A percentile compares a stretch with the other conserved stretches of the same genome.
phyloP scores from a whole-genome alignment of 1,140 invertebrate genomes.

The Cydia strobilella region DNA sequence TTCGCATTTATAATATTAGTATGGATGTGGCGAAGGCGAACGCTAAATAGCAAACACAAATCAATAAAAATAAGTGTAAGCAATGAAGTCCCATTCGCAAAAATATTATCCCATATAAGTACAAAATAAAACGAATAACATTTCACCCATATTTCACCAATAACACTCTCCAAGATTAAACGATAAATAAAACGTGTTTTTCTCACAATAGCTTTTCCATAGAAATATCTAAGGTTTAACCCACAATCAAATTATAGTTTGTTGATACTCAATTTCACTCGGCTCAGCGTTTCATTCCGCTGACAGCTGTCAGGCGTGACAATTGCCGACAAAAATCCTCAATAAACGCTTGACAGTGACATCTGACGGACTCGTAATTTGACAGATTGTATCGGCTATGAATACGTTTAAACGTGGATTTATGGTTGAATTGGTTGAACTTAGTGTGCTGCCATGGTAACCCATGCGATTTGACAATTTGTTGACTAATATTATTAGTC shows the following conservation, averaged over 20 bases:
- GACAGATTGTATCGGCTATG: neutral
- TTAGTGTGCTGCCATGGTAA: too few relatives aligned
- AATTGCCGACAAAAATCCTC: slow-evolving; percentile 11
- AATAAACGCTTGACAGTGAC: slow-evolving; percentile 24
- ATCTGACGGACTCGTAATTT: slow-evolving; percentile 14
- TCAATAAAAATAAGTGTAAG: too few relatives aligned
- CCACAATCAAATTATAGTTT: slow-evolving; percentile 13
- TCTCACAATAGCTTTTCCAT: neutral
- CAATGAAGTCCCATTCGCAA: too few relatives aligned
- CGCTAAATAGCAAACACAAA: too few relatives aligned
- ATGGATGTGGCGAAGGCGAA: too few relatives aligned
- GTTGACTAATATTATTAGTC: too few relatives aligned
- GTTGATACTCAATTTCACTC: slow-evolving; percentile 5
- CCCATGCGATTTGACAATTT: too few relatives aligned
- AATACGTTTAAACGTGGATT: neutral
- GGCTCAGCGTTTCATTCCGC: neutral
- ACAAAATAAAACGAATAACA: neutral
- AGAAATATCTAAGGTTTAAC: neutral
- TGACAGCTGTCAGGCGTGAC: slow-evolving; percentile 3
- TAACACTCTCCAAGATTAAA: neutral
- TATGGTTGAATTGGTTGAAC: too few relatives aligned
- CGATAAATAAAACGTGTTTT: neutral
- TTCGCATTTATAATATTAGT: too few relatives aligned
- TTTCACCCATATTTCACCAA: slow-evolving; percentile 13
- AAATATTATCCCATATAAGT: neutral